Evolutionary conservation across 2,888 invertebrate species (phyloP), one percentile per base, ranked within the genome.

Genomic region (Catocala sponsa): DNA sequence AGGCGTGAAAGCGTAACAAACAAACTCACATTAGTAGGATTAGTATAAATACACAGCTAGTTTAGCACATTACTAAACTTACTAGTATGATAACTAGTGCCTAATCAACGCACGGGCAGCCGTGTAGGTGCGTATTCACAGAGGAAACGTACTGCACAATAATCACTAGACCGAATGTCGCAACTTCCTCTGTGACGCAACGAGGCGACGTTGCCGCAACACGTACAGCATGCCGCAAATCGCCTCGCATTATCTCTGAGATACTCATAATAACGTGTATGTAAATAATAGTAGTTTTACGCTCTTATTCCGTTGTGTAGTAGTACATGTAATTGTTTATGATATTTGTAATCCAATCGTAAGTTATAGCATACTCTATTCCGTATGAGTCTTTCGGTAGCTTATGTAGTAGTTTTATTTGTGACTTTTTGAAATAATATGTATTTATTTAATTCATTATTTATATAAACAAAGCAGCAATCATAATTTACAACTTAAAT

Each of bases 141-240:
- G 43, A 49, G 59, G 54, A 59, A 59, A 47, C 33, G 33, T 4
- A 48, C n/a, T 5, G 42, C 60, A 65, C 58, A 61, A 65, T 73
- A 65, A 75, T 63, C 47, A 57, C 13, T 59, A 51, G 12, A 5
- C 25, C n/a, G 12, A 13, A 11, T 66, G 66, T 43, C 11, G 65
- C 63, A 73, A 75, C 43, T 55, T 73, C 73, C 73, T 32, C 6
- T 25, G 48, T 59, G 53, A 46, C 6, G 61, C 44, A 62, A 70
- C 55, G 55, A 15, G 11, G 59, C 47, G 51, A 66, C 53, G n/a
- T 5, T 48, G 44, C 46, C 5, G 11, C 47, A 25, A 10, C 6
- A 32, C 53, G 38, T 43, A 55, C 49, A 63, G 41, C 41, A 48
- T 38, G 57, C 13, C 12, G 38, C 42, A 61, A 61, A 60, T 54